Conservation (phyloP, 2,113 vertebrate species). For the Dinomys branickii region DNA sequence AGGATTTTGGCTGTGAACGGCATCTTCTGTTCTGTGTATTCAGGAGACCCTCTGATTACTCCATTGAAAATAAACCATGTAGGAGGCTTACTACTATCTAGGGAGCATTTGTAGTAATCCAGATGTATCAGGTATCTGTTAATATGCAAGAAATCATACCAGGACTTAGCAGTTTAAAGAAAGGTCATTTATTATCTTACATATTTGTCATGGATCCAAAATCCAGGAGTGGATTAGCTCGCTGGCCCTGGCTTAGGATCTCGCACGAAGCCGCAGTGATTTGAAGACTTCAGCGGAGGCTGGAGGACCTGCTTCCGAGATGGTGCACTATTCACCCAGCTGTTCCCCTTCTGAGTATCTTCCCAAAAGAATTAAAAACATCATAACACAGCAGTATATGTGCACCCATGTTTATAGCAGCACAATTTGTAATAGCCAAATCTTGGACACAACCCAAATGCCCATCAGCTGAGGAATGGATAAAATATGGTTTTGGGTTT, state of each 20-base stretch:
- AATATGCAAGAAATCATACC: neutral
- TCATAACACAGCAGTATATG: neutral
- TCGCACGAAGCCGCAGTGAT: neutral
- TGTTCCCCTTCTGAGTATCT: neutral
- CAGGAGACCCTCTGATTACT: neutral
- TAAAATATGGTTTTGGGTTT: neutral
- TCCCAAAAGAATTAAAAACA: too few species aligned
- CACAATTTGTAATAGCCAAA: neutral
- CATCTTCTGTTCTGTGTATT: neutral
- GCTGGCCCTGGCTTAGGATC: neutral
- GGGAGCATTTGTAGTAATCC: slow-evolving; percentile 32
- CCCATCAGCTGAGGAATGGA: neutral
- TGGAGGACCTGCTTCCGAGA: neutral
- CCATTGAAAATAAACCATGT: neutral
- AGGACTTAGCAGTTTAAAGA: slow-evolving; percentile 26
- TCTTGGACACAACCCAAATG: neutral
- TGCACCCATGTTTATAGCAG: neutral
- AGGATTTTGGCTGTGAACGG: neutral
- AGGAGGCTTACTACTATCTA: neutral
- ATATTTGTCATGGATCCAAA: neutral
- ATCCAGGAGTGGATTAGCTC: neutral
- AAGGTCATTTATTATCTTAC: neutral
- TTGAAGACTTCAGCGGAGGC: neutral
- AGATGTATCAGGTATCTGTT: neutral
- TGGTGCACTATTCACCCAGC: neutral